Evolutionary conservation across 2,888 invertebrate genomes (phyloP).

Genomic region (Apocheima hispidaria): DNA sequence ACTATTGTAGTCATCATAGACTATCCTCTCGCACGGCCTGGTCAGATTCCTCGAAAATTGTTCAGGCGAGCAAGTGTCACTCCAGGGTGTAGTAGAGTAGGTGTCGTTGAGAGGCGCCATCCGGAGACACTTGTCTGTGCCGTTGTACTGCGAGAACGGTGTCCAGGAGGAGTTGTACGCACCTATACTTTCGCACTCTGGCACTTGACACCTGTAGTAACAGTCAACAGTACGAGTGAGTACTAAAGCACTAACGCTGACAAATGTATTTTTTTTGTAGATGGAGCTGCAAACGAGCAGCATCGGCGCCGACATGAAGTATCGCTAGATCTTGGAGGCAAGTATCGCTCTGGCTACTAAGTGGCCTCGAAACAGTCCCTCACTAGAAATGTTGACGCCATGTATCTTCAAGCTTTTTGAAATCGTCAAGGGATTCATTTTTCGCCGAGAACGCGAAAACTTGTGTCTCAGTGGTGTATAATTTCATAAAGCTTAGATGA

Average conservation of each 20-base stretch:
- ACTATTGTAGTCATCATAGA: constrained; percentile 87
- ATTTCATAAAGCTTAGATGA: too few relatives aligned
- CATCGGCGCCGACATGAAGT: too few relatives aligned
- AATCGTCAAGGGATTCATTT: too few relatives aligned
- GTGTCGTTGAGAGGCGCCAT: constrained; percentile 46
- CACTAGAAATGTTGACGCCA: too few relatives aligned
- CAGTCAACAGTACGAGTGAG: background rate
- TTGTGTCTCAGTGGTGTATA: too few relatives aligned
- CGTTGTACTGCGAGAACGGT: constrained; percentile 69
- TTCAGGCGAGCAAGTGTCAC: constrained; percentile 65
- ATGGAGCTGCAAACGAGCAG: too few relatives aligned
- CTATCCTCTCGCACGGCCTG: constrained; percentile 80
- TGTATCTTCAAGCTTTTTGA: too few relatives aligned
- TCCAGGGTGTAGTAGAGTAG: constrained; percentile 29
- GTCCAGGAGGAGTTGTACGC: constrained; percentile 79
- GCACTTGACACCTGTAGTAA: constrained; percentile 66
- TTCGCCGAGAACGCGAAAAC: too few relatives aligned
- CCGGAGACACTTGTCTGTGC: constrained; percentile 73
- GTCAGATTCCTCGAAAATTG: constrained; percentile 65
- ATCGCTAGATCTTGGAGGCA: too few relatives aligned
- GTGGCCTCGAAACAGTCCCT: too few relatives aligned
- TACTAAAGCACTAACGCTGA: background rate
- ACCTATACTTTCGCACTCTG: constrained; percentile 67
- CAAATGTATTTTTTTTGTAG: background rate
- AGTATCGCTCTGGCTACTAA: too few relatives aligned